Percentiles rank a stretch among this genome's conserved stretches.
Conservation (phyloP, 2,888 invertebrate genomes). For the Aproaerema taeniolella region DNA sequence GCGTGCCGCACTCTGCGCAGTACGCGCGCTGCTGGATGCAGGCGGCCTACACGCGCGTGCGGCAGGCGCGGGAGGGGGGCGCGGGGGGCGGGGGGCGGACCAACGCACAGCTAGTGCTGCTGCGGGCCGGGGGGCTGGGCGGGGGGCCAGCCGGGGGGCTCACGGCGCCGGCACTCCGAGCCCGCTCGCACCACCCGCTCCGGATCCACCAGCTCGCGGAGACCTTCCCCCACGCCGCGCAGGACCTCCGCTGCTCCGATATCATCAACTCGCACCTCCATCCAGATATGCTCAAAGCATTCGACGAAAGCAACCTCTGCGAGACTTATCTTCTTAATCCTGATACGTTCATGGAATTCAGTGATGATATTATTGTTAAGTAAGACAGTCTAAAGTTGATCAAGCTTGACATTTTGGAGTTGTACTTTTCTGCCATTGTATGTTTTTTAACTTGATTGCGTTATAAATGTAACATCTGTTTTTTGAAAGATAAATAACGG, state of each 20-base stretch:
- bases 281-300: constrained; percentile 28
- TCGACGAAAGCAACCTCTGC: constrained; percentile 37
- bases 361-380: too few relatives aligned
- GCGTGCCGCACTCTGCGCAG: constrained; percentile 41
- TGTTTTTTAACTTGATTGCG: too few relatives aligned
- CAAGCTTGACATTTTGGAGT: too few relatives aligned
- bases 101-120: not conserved
- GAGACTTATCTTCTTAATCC: constrained; percentile 36
- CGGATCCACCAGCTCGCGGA: constrained; percentile 30
- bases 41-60: constrained; percentile 31
- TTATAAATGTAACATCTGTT: too few relatives aligned
- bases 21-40: constrained; percentile 39
- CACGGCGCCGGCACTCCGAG: constrained; percentile 18
- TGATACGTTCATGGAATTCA: constrained; percentile 31
- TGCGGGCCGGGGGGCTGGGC: not conserved
- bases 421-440: too few relatives aligned
- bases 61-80: constrained; percentile 24
- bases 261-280: constrained; percentile 40
- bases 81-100: too few relatives aligned
- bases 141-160: not conserved
- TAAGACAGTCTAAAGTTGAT: too few relatives aligned
- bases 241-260: constrained; percentile 35
- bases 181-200: constrained; percentile 29
- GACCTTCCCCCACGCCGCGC: constrained; percentile 27
- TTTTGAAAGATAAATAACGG: too few relatives aligned